These are phyloP conservation scores for Anabacerthia variegaticeps DNA, from an alignment of 2,797 vertebrate genomes.

Conservation along the genomic window DNA sequence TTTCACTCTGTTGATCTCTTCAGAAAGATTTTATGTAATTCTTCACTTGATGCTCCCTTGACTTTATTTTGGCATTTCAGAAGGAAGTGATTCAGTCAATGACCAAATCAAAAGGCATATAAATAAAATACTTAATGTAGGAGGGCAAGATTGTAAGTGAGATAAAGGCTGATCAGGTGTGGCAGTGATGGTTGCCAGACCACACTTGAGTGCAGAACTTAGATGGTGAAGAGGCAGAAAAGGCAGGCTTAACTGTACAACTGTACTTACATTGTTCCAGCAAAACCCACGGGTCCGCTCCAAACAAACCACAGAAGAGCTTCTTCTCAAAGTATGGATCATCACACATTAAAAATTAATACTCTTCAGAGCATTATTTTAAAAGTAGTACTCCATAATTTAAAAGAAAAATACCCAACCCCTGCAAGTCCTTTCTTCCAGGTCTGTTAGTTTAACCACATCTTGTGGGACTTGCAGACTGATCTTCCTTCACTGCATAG, in stretches of 20 bases:
- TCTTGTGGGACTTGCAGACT: neutral
- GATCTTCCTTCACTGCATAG: constrained; percentile 77
- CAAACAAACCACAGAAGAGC: neutral
- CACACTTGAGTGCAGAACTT: constrained; percentile 3
- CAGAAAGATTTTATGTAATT: neutral
- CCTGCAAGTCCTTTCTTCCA: neutral
- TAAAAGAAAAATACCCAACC: neutral
- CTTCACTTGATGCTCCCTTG: neutral
- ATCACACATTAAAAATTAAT: neutral
- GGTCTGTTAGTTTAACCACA: neutral
- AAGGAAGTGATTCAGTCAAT: neutral
- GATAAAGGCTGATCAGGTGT: constrained; percentile 6
- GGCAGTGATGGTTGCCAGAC: neutral
- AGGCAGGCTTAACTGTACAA: neutral
- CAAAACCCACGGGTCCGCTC: neutral
- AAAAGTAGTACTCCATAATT: constrained; percentile 23
- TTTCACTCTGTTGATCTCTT: neutral
- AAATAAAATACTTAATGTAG: neutral
- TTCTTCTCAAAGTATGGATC: neutral
- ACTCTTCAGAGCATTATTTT: neutral
- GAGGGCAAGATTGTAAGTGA: neutral
- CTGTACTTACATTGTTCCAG: neutral
- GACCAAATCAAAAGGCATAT: neutral
- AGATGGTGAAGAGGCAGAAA: constrained; percentile 11
- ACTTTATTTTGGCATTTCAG: constrained; percentile 9